Percentiles rank a stretch among this genome's conserved stretches.
These are phyloP conservation scores for Squalus acanthias DNA, from an alignment of 2,797 vertebrate species.

Conservation along the genomic window DNA sequence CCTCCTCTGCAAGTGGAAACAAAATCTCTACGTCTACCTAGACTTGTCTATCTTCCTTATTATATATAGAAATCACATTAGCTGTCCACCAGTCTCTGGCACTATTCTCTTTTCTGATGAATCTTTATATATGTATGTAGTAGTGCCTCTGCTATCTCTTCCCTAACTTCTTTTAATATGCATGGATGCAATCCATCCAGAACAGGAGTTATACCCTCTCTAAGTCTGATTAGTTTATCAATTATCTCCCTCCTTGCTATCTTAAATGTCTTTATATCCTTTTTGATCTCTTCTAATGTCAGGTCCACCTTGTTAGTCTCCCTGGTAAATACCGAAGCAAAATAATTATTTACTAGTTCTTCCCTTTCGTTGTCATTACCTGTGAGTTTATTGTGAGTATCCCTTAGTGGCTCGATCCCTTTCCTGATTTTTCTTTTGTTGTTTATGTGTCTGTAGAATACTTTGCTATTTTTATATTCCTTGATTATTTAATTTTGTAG, in stretches of 20 bases:
- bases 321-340: not conserved
- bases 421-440: not conserved
- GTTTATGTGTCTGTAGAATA: not conserved
- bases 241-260: not conserved
- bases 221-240: not conserved
- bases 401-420: not conserved
- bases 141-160: not conserved
- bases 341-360: not conserved
- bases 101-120: not conserved
- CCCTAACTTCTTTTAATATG: not conserved
- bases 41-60: not conserved
- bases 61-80: not conserved
- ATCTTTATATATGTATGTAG: not conserved
- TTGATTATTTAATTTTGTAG: not conserved
- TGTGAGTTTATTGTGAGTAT: not conserved
- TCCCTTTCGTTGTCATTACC: not conserved
- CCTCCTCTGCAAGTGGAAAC: not conserved
- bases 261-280: not conserved
- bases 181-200: not conserved
- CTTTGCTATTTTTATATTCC: not conserved
- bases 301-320: not conserved
- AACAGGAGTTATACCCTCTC: not conserved
- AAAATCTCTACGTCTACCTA: not conserved
- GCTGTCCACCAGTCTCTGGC: not conserved
- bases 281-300: not conserved